Conservation (phyloP, 2,113 vertebrate species). For the Crotalus viridis region DNA sequence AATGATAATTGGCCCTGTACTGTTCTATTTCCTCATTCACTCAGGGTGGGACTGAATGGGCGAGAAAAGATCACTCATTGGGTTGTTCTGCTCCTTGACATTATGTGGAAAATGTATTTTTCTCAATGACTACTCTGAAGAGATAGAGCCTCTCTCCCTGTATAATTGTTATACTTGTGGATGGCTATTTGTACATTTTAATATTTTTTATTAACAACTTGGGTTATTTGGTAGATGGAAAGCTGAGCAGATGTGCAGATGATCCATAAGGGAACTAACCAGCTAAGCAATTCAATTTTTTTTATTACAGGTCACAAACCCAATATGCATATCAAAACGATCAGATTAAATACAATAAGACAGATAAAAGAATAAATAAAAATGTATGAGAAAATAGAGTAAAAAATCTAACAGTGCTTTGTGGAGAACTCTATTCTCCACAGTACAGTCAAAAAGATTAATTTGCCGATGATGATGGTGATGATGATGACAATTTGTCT, state of each 20-base stretch:
- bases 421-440: not conserved
- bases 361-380: not conserved
- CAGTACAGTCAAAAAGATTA: not conserved
- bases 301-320: not conserved
- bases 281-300: not conserved
- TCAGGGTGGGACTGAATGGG: not conserved
- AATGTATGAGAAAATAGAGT: not conserved
- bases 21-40: not conserved
- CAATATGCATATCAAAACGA: not conserved
- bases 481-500: not conserved
- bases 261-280: not conserved
- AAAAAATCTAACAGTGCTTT: not conserved
- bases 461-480: not conserved
- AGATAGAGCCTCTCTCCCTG: not conserved
- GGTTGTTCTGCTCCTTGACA: not conserved
- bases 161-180: not conserved
- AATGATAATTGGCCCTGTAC: not conserved
- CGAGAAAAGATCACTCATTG: not conserved
- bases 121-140: not conserved
- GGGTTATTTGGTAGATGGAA: not conserved
- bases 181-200: not conserved
- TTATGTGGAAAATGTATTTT: not conserved
- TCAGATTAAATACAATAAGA: not conserved
- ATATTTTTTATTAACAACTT: not conserved
- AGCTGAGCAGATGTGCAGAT: not conserved